Evolutionary conservation across 1,140 invertebrate genomes (phyloP).

Genomic region (Protaetia brevitarsis): DNA sequence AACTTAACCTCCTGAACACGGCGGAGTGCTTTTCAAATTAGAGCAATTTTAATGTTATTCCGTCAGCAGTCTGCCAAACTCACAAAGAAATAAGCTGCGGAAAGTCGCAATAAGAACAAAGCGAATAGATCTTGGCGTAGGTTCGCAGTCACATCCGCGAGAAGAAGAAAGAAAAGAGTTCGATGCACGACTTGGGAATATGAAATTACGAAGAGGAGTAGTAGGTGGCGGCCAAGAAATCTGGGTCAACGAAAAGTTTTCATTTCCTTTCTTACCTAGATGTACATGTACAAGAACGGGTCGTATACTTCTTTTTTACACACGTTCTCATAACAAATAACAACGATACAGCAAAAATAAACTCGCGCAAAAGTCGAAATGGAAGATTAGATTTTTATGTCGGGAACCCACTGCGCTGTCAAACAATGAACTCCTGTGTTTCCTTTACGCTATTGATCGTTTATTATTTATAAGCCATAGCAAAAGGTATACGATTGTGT

Average conservation of each 20-base stretch:
- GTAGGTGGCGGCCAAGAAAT: no score
- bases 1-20: no score
- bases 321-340: conserved; percentile 8
- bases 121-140: no score
- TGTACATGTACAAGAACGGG: not conserved
- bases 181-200: no score
- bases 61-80: no score
- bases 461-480: not conserved
- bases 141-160: no score
- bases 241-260: conserved; percentile 11
- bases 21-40: no score
- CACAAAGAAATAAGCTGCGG: no score
- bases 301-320: not conserved
- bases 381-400: conserved; percentile 8
- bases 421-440: conserved; percentile 13
- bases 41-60: no score
- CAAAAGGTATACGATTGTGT: not conserved
- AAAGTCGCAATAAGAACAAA: no score
- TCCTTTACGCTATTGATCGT: conserved; percentile 6
- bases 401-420: not conserved
- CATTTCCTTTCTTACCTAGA: not conserved
- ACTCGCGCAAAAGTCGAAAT: conserved; percentile 3
- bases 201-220: no score
- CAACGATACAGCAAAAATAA: not conserved
- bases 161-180: no score